Base-by-base conservation (phyloP, 2,888 invertebrate genomes). In the Zaprionus obscuricornis region DNA sequence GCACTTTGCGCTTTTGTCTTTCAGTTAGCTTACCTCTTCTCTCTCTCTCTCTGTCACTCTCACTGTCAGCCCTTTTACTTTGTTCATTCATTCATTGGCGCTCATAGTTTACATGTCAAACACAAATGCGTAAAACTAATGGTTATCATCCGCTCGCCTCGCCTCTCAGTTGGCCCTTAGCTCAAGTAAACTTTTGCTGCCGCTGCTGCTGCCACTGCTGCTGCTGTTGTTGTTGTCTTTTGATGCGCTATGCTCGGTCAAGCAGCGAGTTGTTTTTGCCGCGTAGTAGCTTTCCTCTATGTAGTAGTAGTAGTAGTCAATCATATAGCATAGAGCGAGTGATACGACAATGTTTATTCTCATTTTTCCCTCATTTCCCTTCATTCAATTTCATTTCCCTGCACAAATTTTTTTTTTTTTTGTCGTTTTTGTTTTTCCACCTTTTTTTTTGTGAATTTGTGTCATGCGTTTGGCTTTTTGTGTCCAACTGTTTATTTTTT, bases 361-460 rank as follows among this genome's bases (percentile, higher is more conserved):
- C 71, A 68, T 46, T 50, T 64, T 42, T 33, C 40, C 39, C 56
- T 63, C 39, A 52, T 67, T 79, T 79, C 63, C 74, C 74, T 59
- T 70, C 43, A 52, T 66, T 63, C 72, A 56, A 75, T 60, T 74
- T 74, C 82, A 84, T 84, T 81, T 85, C 85, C 86, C 76, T 73
- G 66, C 33, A 57, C 37, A 56, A 39, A 51, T 65, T 73, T 72
- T 63, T 62, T 78, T 60, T 74, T 66, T 52, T 46, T 70, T 52
- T 54, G 52, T 39, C 8, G 8, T 63, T 62, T 54, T 68, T 57
- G 56, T 69, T 70, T 62, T 63, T 57, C 50, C 59, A 66, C 72
- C 60, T 83, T 83, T n/a, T n/a, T n/a, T n/a, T n/a, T 55, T 67
- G 60, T 71, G 55, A 83, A 86, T 85, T 86, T 86, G 81, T 82